phyloP scores from a whole-genome alignment of 2,113 vertebrate species.

The Epinephelus moara region DNA sequence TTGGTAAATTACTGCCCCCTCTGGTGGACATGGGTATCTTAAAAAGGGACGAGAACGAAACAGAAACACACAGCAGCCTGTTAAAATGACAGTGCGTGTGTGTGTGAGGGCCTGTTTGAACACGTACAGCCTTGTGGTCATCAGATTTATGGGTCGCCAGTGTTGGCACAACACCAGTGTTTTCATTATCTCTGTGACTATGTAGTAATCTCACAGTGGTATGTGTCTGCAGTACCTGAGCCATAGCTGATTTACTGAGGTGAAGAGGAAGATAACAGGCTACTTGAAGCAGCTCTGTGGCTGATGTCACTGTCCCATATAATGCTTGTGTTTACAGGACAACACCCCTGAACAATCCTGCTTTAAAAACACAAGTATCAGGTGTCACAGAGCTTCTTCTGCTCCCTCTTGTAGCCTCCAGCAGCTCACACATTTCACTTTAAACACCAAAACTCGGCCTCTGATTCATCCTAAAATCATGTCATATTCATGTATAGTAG shows the following conservation, averaged over 20 bases:
- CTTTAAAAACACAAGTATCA: not conserved
- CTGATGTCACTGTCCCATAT: not conserved
- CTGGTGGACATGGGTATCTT: constrained; percentile 47
- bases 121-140: not conserved
- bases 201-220: constrained; percentile 9
- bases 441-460: not conserved
- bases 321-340: not conserved
- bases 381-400: not conserved
- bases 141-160: not conserved
- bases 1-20: constrained; percentile 65
- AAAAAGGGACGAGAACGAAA: not conserved
- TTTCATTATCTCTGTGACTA: not conserved
- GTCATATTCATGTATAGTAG: not conserved
- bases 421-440: not conserved
- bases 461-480: not conserved
- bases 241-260: not conserved
- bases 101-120: constrained; percentile 2
- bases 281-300: not conserved
- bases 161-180: not conserved
- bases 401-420: not conserved
- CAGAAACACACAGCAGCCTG: not conserved
- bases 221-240: not conserved
- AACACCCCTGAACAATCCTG: not conserved
- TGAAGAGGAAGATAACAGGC: not conserved
- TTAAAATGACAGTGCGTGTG: not conserved